Base-by-base conservation (phyloP, 1,140 invertebrate species). In the Cataglyphis hispanica region DNA sequence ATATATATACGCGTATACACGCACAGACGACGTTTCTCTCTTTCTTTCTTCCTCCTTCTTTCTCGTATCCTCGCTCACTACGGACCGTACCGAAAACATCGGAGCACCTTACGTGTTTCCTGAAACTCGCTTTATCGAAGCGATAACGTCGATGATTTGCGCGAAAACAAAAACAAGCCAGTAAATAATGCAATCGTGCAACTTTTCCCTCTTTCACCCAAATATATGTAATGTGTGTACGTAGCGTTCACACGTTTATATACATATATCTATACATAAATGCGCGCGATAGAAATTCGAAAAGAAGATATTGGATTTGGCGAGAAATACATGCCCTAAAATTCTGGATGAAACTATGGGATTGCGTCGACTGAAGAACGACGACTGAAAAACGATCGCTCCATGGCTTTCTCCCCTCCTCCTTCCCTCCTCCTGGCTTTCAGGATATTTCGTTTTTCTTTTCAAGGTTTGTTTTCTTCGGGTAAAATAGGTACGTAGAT, bases 31-130 rank as follows among this genome's bases (percentile, higher is more conserved):
- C n/a, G 27, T 67, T 40, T 67, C 76, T 80, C 43, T 80, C 40
- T 76, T 16, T 76, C 27, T 78, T 27, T 50, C 50, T 56, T 8
- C 10, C 10, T 56, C n/a, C 22, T 53, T 58, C 50, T 10, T 70
- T 69, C 84, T 77, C 89, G 86, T 86, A 87, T 89, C 85, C 77
- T 86, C 64, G 53, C n/a, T 40, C 60, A 66, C 74, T 87, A 88
- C 67, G 86, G 83, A 85, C 89, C 34, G 56, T 86, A 53, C 81
- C 86, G 63, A 92, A 91, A 92, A 91, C 90, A 92, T 91, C 77
- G 72, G 27, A 25, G 84, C 84, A 86, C 63, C 66, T 86, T 89
- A 81, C 69, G 46, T 74, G 64, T 75, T 83, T 83, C 53, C 70
- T 77, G 50, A 77, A 89, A 86, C 69, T 61, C 72, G 61, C 53